A percentile compares a stretch with the other conserved stretches of the same genome.
phyloP scores from a whole-genome alignment of 2,113 vertebrate species.

The Eulemur macaco region DNA sequence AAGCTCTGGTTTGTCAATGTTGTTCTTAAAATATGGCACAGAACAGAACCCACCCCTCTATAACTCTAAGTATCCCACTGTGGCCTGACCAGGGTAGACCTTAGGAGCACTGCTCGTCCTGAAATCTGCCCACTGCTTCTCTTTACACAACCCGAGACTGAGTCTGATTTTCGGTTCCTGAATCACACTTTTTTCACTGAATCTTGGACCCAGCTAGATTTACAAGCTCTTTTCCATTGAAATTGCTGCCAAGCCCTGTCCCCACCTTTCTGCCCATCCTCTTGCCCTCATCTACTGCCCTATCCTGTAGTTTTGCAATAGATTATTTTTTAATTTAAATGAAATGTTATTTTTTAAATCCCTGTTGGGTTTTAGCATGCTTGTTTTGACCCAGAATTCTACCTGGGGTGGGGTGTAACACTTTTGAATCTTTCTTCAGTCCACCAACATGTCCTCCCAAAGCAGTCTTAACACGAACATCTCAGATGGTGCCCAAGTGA shows the following conservation, averaged over 20 bases:
- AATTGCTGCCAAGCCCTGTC: background rate
- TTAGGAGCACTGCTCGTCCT: background rate
- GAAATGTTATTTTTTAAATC: background rate
- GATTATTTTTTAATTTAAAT: background rate
- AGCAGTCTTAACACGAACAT: background rate
- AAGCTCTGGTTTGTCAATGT: background rate
- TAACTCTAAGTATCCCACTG: background rate
- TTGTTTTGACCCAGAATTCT: background rate
- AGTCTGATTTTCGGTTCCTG: background rate
- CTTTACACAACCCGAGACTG: background rate
- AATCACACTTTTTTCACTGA: background rate
- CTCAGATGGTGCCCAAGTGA: background rate
- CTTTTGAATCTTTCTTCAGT: background rate
- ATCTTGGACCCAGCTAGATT: background rate
- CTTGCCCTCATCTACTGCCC: background rate
- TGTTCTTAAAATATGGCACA: background rate
- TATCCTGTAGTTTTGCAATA: background rate
- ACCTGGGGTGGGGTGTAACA: background rate
- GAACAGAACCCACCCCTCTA: background rate
- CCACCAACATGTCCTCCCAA: background rate
- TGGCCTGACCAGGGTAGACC: background rate
- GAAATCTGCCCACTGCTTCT: background rate
- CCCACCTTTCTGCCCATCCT: background rate
- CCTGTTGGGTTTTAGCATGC: background rate
- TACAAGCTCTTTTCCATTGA: background rate